Conservation (phyloP, 2,888 invertebrate genomes). For the Heliconius cydno region DNA sequence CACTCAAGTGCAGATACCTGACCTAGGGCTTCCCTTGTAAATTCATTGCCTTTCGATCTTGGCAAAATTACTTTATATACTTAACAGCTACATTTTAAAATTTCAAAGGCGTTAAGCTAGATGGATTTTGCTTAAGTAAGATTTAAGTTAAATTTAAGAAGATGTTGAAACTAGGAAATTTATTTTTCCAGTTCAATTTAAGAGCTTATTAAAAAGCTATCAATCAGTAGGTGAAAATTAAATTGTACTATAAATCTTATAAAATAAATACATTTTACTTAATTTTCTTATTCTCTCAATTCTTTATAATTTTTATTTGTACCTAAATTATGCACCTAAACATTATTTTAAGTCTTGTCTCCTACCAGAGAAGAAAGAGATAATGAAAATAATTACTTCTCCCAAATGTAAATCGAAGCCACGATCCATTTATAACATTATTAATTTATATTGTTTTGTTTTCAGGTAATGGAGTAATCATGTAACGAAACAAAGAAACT, state of each 20-base stretch:
- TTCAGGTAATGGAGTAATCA: slow-evolving; percentile 10
- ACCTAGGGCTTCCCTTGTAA: slow-evolving; percentile 51
- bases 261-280: no score
- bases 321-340: no score
- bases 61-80: slow-evolving; percentile 48
- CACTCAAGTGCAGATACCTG: slow-evolving; percentile 55
- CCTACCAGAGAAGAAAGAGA: no score
- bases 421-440: neutral
- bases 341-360: no score
- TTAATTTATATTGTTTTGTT: slow-evolving; percentile 1
- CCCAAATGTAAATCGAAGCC: no score
- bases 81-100: slow-evolving; percentile 23
- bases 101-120: neutral
- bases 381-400: no score
- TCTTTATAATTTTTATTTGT: no score
- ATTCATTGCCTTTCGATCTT: slow-evolving; percentile 48
- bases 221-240: neutral
- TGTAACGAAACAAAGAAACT: neutral
- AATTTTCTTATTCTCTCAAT: no score
- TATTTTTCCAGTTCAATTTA: neutral
- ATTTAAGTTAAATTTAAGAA: neutral
- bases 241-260: neutral
- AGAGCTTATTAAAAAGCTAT: neutral
- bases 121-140: slow-evolving; percentile 11
- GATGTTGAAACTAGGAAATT: no score